These are phyloP conservation scores for Cordilura impudica DNA, from an alignment of 2,888 invertebrate species.

Conservation along the genomic window DNA sequence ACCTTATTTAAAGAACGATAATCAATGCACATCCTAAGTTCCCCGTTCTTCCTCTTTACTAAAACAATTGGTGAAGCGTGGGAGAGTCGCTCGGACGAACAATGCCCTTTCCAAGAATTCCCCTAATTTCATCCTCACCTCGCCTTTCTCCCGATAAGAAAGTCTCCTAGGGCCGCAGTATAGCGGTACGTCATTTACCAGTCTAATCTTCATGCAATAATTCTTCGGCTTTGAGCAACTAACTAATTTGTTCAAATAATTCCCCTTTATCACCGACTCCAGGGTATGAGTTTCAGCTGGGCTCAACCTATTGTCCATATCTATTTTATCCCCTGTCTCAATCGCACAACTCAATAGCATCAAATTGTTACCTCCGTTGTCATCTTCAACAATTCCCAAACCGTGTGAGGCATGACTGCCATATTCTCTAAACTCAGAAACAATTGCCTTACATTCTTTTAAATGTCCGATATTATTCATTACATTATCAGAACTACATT, in stretches of 20 bases:
- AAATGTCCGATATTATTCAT: background rate
- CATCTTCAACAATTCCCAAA: background rate
- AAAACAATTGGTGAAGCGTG: background rate
- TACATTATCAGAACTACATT: background rate
- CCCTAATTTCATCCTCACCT: background rate
- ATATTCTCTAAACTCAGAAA: background rate
- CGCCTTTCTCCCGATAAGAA: background rate
- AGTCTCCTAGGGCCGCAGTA: background rate
- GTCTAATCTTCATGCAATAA: conserved; percentile 14
- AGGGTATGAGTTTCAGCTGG: background rate
- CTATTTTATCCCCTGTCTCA: background rate
- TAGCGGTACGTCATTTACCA: background rate
- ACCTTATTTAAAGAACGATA: conserved; percentile 8
- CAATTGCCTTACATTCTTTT: background rate
- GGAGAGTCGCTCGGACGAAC: background rate
- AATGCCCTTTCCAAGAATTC: background rate
- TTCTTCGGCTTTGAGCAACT: background rate
- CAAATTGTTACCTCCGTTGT: background rate
- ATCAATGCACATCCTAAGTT: conserved; percentile 15
- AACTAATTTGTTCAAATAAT: background rate
- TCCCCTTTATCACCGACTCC: background rate
- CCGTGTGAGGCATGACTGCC: background rate
- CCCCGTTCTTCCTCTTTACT: background rate
- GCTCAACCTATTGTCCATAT: background rate
- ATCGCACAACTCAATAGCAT: background rate